A percentile compares a stretch with the other conserved stretches of the same genome.
phyloP scores from a whole-genome alignment of 2,113 vertebrate genomes.

The Nannospalax galili region DNA sequence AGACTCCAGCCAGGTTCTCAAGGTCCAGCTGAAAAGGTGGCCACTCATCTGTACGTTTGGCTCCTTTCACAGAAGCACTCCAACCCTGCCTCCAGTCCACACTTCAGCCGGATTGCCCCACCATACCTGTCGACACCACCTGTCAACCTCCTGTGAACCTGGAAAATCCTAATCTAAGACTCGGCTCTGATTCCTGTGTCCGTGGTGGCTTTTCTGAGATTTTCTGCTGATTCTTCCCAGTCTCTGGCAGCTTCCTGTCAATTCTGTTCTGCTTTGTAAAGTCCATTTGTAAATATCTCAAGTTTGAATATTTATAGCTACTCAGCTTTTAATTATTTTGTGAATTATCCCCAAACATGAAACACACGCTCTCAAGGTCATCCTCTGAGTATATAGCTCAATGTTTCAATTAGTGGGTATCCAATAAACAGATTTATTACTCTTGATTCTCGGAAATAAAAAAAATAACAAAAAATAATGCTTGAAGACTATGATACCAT shows the following conservation, averaged over 20 bases:
- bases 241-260: background rate
- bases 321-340: background rate
- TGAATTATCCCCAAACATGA: background rate
- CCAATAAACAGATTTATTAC: background rate
- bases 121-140: background rate
- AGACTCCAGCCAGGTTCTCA: background rate
- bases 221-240: slow-evolving; percentile 19
- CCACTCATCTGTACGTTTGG: background rate
- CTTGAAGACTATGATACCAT: background rate
- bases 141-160: background rate
- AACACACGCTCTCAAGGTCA: background rate
- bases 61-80: background rate
- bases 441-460: no score
- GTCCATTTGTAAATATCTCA: background rate
- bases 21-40: background rate
- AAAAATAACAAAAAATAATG: background rate
- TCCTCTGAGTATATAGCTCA: background rate
- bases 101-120: background rate
- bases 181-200: background rate
- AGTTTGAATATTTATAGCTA: background rate
- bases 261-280: background rate
- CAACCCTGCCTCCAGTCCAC: background rate
- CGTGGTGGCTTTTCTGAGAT: background rate
- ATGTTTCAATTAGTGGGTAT: background rate
- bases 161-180: background rate